Conservation (phyloP, 2,797 vertebrate genomes). For the Mionectes olivaceus region DNA sequence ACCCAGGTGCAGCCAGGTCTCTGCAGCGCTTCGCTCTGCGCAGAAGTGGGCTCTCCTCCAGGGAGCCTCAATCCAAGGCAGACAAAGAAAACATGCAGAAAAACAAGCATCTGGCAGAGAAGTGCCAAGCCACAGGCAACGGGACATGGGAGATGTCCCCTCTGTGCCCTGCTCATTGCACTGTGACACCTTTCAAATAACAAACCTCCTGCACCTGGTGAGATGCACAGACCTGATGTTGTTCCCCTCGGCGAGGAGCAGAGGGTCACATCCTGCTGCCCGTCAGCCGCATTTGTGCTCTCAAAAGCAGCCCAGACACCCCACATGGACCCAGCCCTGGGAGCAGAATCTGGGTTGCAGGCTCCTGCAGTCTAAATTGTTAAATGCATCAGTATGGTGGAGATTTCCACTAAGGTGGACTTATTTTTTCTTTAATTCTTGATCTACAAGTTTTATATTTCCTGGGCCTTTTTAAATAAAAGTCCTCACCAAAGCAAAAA, state of each 20-base stretch:
- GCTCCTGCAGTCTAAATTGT: background rate
- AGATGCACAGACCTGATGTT: background rate
- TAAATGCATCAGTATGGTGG: background rate
- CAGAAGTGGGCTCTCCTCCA: conserved; percentile 22
- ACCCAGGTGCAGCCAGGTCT: conserved; percentile 49
- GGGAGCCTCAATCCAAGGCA: background rate
- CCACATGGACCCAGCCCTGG: rapidly evolving
- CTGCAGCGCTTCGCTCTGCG: background rate
- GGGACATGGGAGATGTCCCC: background rate
- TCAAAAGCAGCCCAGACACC: background rate
- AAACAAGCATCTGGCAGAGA: conserved; percentile 2
- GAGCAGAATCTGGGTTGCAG: background rate
- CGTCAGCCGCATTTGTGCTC: rapidly evolving
- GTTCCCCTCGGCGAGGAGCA: background rate
- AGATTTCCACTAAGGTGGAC: background rate
- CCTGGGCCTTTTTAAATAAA: background rate
- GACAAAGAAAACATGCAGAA: background rate
- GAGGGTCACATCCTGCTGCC: background rate
- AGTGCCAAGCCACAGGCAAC: background rate
- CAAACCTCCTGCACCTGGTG: rapidly evolving
- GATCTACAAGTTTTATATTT: background rate
- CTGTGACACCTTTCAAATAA: background rate
- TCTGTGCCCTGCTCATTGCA: rapidly evolving
- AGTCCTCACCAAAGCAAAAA: background rate
- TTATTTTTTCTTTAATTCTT: background rate